Evolutionary conservation across 2,888 invertebrate genomes (phyloP).

Genomic region (Drosophila neonasuta): DNA sequence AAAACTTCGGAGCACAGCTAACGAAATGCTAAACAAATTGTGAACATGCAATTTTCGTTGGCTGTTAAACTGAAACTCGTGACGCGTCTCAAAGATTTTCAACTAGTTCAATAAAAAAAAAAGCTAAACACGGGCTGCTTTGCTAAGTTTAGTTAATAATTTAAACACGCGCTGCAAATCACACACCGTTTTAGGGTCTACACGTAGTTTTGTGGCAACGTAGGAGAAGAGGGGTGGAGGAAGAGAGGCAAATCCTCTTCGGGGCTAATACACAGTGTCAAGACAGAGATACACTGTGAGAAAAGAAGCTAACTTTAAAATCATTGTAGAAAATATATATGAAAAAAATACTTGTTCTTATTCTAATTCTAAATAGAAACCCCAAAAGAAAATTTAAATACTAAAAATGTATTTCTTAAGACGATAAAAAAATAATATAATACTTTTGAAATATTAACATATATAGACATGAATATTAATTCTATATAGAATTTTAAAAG

Average conservation of each 20-base stretch:
- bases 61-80: conserved; percentile 71
- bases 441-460: too few relatives aligned
- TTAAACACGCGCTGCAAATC: conserved; percentile 62
- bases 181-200: conserved; percentile 38
- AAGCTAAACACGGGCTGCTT: conserved; percentile 23
- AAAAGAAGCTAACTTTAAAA: neutral
- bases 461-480: too few relatives aligned
- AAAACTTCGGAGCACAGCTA: conserved; percentile 24
- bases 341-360: too few relatives aligned
- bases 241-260: neutral
- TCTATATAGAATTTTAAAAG: too few relatives aligned
- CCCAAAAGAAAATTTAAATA: too few relatives aligned
- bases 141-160: conserved; percentile 60
- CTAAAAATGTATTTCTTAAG: too few relatives aligned
- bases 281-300: conserved; percentile 12
- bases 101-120: conserved; percentile 26
- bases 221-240: too few relatives aligned
- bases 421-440: too few relatives aligned
- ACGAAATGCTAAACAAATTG: conserved; percentile 51
- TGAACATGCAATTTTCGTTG: conserved; percentile 47
- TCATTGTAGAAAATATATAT: neutral
- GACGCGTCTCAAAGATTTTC: conserved; percentile 38
- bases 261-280: conserved; percentile 25
- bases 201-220: neutral
- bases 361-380: too few relatives aligned